Base-by-base conservation (phyloP, 2,113 vertebrate species). In the Entelurus aequoreus region DNA sequence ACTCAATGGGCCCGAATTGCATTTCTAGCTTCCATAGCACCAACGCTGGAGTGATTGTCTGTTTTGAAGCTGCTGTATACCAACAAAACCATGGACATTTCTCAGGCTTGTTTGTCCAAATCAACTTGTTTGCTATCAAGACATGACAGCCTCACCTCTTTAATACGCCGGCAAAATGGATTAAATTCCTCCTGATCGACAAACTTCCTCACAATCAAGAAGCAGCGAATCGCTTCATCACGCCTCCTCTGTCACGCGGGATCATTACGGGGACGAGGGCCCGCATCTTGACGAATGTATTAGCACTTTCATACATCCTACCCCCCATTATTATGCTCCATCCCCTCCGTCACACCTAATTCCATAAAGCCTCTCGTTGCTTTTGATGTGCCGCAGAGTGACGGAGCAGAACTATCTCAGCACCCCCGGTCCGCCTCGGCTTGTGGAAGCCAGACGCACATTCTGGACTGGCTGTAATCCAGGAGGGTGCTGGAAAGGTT, bases 261-360 rank as follows among this genome's bases (percentile, higher is more conserved):
- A 15, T 42, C 9, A 55, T 9, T 13, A 6, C 9, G 15, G 12
- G 2, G 14, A 28, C 28, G 28, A 36, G 12, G 14, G 35, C 53
- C 8, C 35, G 54, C 15, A 56, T 56, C 54, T 56, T 19, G 54
- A 56, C 54, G 54, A 11, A 46, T 12, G 54, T 10, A 56, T 56
- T 40, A 56, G 54, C 54, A 1, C 15, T 56, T 56, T n/a, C 54
- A 55, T 36, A 55, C 54, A 16, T 14, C 54, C 14, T 9, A 4
- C 54, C 54, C 37, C 37, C 54, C 37, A 56, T 56, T 56, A 56
- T 42, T 40, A 56, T 40, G 37, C 54, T 19, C 54, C 8, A 56
- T 40, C 54, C 54, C 54, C n/a, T 56, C 54, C 54, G 37, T 11
- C 37, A 38, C 8, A 40, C 36, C 15, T 56, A 56, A 56, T 56